Conservation (phyloP, 2,113 vertebrate species). For the Mirza zaza region DNA sequence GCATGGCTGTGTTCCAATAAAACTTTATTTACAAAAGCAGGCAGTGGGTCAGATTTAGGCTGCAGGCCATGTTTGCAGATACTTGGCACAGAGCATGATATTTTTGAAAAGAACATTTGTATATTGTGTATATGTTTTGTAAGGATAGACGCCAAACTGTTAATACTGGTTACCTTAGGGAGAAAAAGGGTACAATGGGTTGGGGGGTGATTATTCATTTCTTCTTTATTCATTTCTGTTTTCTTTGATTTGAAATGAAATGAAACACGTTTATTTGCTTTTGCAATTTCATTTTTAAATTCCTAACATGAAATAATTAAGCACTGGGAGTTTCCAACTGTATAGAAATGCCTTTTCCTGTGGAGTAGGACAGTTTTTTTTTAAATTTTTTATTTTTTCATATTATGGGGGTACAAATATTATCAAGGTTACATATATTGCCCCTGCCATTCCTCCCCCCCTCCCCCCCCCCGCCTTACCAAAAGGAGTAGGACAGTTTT, state of each 20-base stretch:
- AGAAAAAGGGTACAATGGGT: not conserved
- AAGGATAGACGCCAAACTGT: not conserved
- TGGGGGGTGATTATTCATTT: not conserved
- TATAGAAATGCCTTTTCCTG: not conserved
- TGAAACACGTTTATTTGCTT: not conserved
- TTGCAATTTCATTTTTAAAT: not conserved
- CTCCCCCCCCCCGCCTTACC: no score
- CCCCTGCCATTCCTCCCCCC: no score
- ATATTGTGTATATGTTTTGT: not conserved
- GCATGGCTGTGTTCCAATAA: not conserved
- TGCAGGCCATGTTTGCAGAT: not conserved
- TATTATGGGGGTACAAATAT: no score
- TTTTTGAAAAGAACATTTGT: not conserved
- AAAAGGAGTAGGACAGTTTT: not conserved
- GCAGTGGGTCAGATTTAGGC: not conserved
- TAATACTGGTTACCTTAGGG: not conserved
- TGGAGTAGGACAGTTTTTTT: not conserved
- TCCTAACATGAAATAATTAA: not conserved
- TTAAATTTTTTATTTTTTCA: no score
- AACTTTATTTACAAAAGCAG: constrained; percentile 42
- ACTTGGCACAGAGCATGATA: not conserved
- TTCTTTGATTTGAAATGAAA: constrained; percentile 45
- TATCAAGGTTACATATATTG: no score
- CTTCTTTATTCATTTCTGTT: not conserved
- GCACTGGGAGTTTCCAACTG: not conserved